Percentiles rank a stretch among this genome's conserved stretches.
These are phyloP conservation scores for Dinocampus coccinellae DNA, from an alignment of 2,888 invertebrate genomes.

Conservation along the genomic window DNA sequence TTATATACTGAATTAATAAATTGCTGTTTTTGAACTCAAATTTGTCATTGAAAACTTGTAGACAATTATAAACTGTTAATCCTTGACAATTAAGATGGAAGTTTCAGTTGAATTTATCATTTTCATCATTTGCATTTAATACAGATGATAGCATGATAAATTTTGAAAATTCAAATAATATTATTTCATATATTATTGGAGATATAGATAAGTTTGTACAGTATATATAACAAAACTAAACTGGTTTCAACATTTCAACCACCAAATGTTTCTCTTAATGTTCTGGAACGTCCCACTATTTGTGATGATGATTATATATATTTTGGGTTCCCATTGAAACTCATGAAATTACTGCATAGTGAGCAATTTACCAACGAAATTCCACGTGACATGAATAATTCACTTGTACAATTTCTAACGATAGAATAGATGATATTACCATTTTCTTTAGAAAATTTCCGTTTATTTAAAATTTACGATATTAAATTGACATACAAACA, in stretches of 20 bases:
- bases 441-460: slow-evolving; percentile 7
- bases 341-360: slow-evolving; percentile 26
- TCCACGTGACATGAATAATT: slow-evolving; percentile 27
- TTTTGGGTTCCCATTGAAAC: slow-evolving; percentile 17
- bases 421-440: slow-evolving; percentile 11
- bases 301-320: not conserved
- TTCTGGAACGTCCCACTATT: not conserved
- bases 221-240: not conserved
- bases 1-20: too few relatives aligned
- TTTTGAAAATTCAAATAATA: not conserved
- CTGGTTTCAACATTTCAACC: not conserved
- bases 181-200: not conserved
- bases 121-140: not conserved
- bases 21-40: not conserved
- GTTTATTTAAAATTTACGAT: slow-evolving; percentile 7
- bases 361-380: slow-evolving; percentile 19
- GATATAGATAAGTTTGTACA: not conserved
- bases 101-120: not conserved
- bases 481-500: not conserved
- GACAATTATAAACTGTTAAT: not conserved
- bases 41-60: not conserved
- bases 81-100: not conserved
- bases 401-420: slow-evolving; percentile 18
- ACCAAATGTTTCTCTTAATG: slow-evolving; percentile 7
- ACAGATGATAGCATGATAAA: not conserved